These are phyloP conservation scores for Nephrocerus scutellatus DNA, from an alignment of 2,888 invertebrate genomes.

Conservation along the genomic window DNA sequence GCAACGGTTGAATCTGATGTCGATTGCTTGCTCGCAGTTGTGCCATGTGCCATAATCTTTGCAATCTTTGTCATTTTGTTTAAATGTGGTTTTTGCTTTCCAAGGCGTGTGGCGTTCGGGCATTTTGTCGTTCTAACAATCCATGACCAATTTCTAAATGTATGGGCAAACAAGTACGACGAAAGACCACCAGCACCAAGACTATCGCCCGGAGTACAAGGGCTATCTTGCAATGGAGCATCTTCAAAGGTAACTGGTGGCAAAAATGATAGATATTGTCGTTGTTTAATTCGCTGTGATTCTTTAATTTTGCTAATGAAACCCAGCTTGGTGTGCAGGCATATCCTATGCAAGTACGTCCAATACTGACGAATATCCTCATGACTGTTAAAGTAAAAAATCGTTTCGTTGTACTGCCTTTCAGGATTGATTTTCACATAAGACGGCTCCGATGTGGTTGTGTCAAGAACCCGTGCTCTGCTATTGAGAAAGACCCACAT, in stretches of 20 bases:
- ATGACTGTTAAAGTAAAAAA: conserved; percentile 52
- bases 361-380: conserved; percentile 59
- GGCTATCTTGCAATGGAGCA: conserved; percentile 49
- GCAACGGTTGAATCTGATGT: conserved; percentile 3
- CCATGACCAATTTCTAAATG: conserved; percentile 61
- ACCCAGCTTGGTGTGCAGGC: conserved; percentile 58
- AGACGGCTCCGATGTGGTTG: conserved; percentile 55
- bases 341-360: conserved; percentile 61
- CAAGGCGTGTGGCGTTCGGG: neutral
- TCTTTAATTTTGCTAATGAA: conserved; percentile 22
- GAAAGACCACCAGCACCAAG: conserved; percentile 61
- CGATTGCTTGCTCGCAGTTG: neutral
- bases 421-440: conserved; percentile 55
- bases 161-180: conserved; percentile 60
- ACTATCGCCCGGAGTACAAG: conserved; percentile 63
- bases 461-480: conserved; percentile 57
- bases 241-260: conserved; percentile 30
- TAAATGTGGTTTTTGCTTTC: conserved; percentile 8
- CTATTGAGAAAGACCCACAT: conserved; percentile 65
- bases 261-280: conserved; percentile 25
- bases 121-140: conserved; percentile 29
- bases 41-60: conserved; percentile 9
- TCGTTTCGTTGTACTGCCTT: conserved; percentile 52
- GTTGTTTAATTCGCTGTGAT: conserved; percentile 16
- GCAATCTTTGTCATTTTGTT: conserved; percentile 13